Evolutionary conservation across 2,113 vertebrate species (phyloP).

Genomic region (Ameiurus melas): DNA sequence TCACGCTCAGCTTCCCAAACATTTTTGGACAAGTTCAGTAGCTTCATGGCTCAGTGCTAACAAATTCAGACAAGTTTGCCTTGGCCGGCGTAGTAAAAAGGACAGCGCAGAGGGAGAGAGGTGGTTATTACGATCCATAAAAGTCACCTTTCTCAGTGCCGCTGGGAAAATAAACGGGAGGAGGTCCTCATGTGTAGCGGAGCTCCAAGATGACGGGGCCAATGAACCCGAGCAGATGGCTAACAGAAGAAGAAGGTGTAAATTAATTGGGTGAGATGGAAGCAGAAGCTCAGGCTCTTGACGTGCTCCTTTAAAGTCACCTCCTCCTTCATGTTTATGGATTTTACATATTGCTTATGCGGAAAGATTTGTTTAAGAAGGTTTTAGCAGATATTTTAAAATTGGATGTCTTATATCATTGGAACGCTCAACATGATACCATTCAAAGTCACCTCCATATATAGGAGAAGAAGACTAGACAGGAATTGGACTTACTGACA

Average conservation of each 20-base stretch:
- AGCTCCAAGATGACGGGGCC: conserved; percentile 22
- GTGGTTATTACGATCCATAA: conserved; percentile 26
- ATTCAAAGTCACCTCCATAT: neutral
- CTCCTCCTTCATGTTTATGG: conserved; percentile 14
- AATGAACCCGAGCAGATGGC: conserved; percentile 30
- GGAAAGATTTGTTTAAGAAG: neutral
- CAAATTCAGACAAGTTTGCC: conserved; percentile 37
- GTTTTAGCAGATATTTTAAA: neutral
- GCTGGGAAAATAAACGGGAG: conserved; percentile 9
- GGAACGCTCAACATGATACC: neutral
- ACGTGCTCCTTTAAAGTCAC: conserved; percentile 5
- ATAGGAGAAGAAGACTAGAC: neutral
- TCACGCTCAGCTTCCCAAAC: conserved; percentile 29
- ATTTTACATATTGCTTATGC: conserved; percentile 3
- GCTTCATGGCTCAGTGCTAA: conserved; percentile 30
- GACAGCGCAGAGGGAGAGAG: neutral
- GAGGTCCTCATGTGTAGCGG: conserved; percentile 25
- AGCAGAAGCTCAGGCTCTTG: neutral
- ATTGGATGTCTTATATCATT: neutral
- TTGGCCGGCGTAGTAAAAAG: conserved; percentile 18
- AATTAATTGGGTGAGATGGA: conserved; percentile 19
- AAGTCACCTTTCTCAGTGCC: conserved; percentile 28
- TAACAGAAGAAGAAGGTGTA: conserved; percentile 28
- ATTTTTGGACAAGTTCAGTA: conserved; percentile 27
- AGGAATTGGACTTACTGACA: neutral